Evolutionary conservation across 2,888 invertebrate genomes (phyloP).

Genomic region (Bibio marci): DNA sequence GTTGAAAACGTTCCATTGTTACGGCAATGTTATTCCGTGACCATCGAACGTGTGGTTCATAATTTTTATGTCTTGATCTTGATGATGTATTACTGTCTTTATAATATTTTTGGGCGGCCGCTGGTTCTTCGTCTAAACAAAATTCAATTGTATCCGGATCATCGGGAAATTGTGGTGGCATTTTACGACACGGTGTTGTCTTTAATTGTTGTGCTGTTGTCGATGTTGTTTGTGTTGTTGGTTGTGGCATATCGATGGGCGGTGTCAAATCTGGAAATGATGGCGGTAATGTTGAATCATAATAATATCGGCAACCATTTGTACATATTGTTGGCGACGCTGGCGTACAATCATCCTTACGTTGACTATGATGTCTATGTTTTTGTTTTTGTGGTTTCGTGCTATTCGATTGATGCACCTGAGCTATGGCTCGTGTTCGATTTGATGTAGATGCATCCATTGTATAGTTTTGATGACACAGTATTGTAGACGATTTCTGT

Average conservation of each 20-base stretch:
- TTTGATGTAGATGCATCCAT: no score
- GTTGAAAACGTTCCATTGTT: slow-evolving; percentile 37
- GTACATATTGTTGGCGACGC: slow-evolving; percentile 1
- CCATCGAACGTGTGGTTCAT: slow-evolving; percentile 27
- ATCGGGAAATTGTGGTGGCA: slow-evolving; percentile 18
- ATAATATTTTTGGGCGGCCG: slow-evolving; percentile 1
- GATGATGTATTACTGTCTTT: not conserved
- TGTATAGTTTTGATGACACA: no score
- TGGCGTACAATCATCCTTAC: no score
- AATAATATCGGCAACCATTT: slow-evolving; percentile 4
- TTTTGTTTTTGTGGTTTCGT: no score
- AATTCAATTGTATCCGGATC: slow-evolving; percentile 29
- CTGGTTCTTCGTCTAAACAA: slow-evolving; percentile 21
- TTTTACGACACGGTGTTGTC: slow-evolving; percentile 10
- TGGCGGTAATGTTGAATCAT: slow-evolving; percentile 11
- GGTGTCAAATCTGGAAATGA: slow-evolving; percentile 52
- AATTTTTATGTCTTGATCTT: slow-evolving; percentile 1
- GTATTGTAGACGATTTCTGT: no score
- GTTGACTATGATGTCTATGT: no score
- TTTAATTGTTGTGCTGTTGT: not conserved
- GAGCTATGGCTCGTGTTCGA: no score
- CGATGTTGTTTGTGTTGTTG: not conserved
- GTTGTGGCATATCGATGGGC: slow-evolving; percentile 52
- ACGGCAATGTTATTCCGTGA: slow-evolving; percentile 36
- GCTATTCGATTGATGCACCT: no score